A percentile compares a stretch with the other conserved stretches of the same genome.
Evolutionary conservation across 2,888 invertebrate genomes (phyloP).

Genomic region (Euplexia lucipara): DNA sequence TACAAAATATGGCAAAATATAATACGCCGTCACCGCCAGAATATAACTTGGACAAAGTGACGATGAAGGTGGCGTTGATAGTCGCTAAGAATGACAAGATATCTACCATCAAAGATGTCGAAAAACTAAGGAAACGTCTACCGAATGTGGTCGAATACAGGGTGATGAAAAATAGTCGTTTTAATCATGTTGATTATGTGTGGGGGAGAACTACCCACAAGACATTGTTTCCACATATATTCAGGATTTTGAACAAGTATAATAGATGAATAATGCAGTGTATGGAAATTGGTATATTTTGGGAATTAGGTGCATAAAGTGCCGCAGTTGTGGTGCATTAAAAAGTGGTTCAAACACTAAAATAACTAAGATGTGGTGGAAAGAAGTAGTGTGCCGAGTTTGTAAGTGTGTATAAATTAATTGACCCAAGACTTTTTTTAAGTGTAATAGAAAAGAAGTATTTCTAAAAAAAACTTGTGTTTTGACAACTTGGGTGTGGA

Average conservation of each 20-base stretch:
- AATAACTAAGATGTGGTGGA: too few relatives aligned
- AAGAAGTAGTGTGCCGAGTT: too few relatives aligned
- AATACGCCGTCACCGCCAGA: slow-evolving; percentile 65
- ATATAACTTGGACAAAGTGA: slow-evolving; percentile 73
- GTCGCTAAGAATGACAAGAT: slow-evolving; percentile 71
- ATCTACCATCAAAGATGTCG: slow-evolving; percentile 68
- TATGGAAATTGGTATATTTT: not conserved
- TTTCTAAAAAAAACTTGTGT: not conserved
- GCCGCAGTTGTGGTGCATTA: too few relatives aligned
- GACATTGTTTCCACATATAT: slow-evolving; percentile 57
- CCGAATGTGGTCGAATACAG: slow-evolving; percentile 67
- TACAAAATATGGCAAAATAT: slow-evolving; percentile 67
- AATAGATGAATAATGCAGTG: slow-evolving; percentile 35
- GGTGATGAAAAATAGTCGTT: slow-evolving; percentile 53
- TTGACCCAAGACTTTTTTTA: not conserved
- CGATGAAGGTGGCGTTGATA: slow-evolving; percentile 67
- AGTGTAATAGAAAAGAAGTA: not conserved
- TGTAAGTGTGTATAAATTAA: not conserved
- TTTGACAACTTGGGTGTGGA: not conserved
- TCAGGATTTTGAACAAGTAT: slow-evolving; percentile 59
- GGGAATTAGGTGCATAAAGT: not conserved
- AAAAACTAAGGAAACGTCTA: slow-evolving; percentile 57
- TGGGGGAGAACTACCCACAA: slow-evolving; percentile 68
- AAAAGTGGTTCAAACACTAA: too few relatives aligned
- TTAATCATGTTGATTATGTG: slow-evolving; percentile 73